phyloP scores from a whole-genome alignment of 2,113 vertebrate genomes.

The Psittacara wagleri region DNA sequence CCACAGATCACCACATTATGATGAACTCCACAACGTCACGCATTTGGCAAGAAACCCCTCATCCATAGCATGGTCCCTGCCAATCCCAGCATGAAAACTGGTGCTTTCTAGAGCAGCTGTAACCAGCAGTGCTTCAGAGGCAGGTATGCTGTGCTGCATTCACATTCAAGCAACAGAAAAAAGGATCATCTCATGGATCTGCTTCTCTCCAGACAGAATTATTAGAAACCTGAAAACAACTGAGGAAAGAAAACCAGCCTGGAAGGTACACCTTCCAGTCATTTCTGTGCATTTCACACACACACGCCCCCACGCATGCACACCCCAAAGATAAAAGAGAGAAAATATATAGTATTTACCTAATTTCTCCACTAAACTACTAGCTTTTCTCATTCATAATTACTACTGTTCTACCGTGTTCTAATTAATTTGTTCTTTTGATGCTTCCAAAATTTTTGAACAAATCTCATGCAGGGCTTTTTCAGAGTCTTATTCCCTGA shows the following conservation, averaged over 20 bases:
- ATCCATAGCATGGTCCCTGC: fast-evolving
- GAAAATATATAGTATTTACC: neutral
- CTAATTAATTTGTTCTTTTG: neutral
- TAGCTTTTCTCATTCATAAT: neutral
- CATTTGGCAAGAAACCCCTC: neutral
- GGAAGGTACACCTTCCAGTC: neutral
- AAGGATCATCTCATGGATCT: neutral
- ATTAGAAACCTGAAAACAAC: neutral
- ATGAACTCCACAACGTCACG: neutral
- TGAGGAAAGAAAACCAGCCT: neutral
- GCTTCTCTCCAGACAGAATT: neutral
- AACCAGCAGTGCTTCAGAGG: neutral
- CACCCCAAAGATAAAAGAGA: neutral
- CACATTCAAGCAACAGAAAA: neutral
- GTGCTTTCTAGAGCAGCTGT: neutral
- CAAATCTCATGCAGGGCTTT: neutral
- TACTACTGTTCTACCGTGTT: neutral
- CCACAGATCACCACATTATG: neutral
- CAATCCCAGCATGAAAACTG: neutral
- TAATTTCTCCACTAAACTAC: neutral
- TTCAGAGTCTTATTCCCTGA: neutral
- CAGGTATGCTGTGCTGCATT: fast-evolving
- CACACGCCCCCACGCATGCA: neutral
- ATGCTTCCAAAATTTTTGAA: neutral
- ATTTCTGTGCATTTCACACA: neutral